These are phyloP conservation scores for Coelinius sp. DNA, from an alignment of 2,888 invertebrate species.

Conservation along the genomic window DNA sequence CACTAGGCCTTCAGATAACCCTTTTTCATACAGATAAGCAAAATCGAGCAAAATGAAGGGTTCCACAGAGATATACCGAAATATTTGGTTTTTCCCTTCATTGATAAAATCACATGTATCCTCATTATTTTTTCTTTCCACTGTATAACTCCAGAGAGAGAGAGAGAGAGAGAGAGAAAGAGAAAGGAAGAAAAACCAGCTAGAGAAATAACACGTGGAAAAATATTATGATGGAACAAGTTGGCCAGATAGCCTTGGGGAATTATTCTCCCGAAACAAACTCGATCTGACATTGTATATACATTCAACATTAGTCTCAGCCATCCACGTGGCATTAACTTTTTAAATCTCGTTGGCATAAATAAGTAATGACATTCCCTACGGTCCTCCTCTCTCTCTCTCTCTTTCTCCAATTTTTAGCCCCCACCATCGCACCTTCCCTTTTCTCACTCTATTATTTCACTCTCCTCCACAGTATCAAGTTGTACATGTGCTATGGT, in stretches of 20 bases:
- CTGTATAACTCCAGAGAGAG: neutral
- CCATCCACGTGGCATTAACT: slow-evolving; percentile 42
- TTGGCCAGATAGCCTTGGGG: slow-evolving; percentile 10
- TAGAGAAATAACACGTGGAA: slow-evolving; percentile 3
- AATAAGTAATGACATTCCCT: slow-evolving; percentile 43
- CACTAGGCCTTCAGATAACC: slow-evolving; percentile 7
- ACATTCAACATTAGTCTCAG: slow-evolving; percentile 27
- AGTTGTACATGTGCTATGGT: neutral
- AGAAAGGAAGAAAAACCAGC: neutral
- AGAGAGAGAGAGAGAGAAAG: too few species aligned
- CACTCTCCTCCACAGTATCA: slow-evolving; percentile 2
- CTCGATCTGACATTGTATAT: slow-evolving; percentile 39
- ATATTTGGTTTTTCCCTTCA: neutral
- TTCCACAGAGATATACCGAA: neutral
- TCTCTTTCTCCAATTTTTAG: slow-evolving; percentile 23
- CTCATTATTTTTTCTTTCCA: slow-evolving; percentile 8
- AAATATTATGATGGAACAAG: slow-evolving; percentile 21
- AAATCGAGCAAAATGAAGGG: too few species aligned
- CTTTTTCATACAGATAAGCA: slow-evolving; percentile 23
- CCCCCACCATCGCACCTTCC: slow-evolving; percentile 16
- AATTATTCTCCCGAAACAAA: slow-evolving; percentile 37
- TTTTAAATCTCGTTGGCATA: slow-evolving; percentile 45
- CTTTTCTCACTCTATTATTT: slow-evolving; percentile 11
- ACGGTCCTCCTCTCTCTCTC: slow-evolving; percentile 15
- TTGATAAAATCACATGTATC: neutral